Base-by-base conservation (phyloP, 2,888 invertebrate genomes). In the Papilio elwesi region DNA sequence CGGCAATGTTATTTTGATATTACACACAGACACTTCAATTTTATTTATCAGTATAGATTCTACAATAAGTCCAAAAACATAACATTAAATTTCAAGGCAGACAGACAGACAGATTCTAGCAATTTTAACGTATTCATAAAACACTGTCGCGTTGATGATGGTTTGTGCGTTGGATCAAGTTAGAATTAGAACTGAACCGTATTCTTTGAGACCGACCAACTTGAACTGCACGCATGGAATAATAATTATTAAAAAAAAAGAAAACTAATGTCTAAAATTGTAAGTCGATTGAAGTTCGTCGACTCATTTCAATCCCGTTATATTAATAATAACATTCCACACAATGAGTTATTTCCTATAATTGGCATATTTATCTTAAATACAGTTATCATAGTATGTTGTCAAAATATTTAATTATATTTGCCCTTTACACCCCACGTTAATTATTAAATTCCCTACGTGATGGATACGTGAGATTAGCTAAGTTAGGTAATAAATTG, bases 321-420 rank as follows among this genome's bases (percentile, higher is more conserved):
- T 5, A 6, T 59, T 12, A 57, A 26, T 38, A 26, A 59, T 13
- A 59, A 9, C 15, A 59, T 43, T 4, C n/a, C 38, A 59, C 57
- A 57, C 13, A 36, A 36, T 49, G 12, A 36, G n/a, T 38, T 59
- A 43, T 59, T 59, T 43, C n/a, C 5, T 15, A 59, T 59, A 59
- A 59, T 59, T 43, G n/a, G n/a, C n/a, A 15, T 15, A 10, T 62
- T 43, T 62, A 43, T 62, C 43, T 0, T 43, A 43, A 62, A 62
- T 6, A 59, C 38, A 59, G 59, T n/a, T 59, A 59, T 59, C 59
- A 62, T n/a, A 62, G 43, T 38, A 6, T 1, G 38, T 16, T 59
- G 59, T 43, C 59, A 62, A 62, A 43, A 62, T 62, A 43, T 43
- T 36, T 43, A 62, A 62, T 62, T 43, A 43, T 43, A 62, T 62